Percentiles rank a stretch among this genome's conserved stretches.
These are phyloP conservation scores for Heliconius eleuchia DNA, from an alignment of 1,140 invertebrate species.

Conservation along the genomic window DNA sequence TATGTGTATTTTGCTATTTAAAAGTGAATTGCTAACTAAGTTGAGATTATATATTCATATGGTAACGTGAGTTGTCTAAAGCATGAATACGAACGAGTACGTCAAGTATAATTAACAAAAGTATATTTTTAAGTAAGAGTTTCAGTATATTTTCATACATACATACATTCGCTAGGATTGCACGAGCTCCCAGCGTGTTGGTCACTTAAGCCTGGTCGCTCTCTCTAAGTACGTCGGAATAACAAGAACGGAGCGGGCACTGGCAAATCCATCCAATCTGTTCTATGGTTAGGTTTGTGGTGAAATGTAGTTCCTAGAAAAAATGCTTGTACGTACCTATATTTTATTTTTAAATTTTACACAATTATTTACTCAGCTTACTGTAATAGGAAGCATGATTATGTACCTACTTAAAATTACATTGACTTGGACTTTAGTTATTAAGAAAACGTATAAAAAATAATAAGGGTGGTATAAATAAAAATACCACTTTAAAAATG, in stretches of 20 bases:
- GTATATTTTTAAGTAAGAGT: neutral
- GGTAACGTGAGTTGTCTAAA: neutral
- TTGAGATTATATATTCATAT: conserved; percentile 1
- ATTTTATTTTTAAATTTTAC: too few relatives aligned
- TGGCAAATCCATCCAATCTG: conserved; percentile 9
- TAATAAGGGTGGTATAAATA: too few relatives aligned
- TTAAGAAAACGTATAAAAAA: too few relatives aligned
- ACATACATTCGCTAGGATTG: neutral
- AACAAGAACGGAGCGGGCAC: neutral
- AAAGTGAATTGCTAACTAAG: neutral
- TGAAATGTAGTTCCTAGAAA: neutral
- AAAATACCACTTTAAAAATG: too few relatives aligned
- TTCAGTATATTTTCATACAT: neutral
- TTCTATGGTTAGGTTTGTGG: neutral
- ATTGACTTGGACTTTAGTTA: too few relatives aligned
- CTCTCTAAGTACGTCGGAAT: neutral
- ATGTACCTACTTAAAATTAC: too few relatives aligned
- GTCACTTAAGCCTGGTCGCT: conserved; percentile 2
- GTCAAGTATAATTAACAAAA: neutral
- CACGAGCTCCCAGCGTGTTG: neutral
- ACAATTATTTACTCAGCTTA: too few relatives aligned
- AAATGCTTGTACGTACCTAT: neutral
- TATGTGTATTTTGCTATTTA: neutral
- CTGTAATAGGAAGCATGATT: too few relatives aligned
- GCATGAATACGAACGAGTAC: neutral